phyloP scores from a whole-genome alignment of 2,797 vertebrate genomes.

The Peromyscus nudipes region DNA sequence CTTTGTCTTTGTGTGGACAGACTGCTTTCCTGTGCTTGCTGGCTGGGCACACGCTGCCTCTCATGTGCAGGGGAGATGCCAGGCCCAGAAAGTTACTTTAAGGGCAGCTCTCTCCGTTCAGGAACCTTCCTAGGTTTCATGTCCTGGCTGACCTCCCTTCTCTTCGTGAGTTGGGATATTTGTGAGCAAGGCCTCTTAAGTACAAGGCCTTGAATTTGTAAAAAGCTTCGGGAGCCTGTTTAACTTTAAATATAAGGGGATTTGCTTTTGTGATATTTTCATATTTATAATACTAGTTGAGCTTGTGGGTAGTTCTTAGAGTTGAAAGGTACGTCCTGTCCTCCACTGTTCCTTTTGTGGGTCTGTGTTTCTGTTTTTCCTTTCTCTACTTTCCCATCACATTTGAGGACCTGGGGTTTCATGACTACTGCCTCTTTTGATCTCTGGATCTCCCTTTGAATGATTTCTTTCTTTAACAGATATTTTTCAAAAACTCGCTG shows the following conservation, averaged over 20 bases:
- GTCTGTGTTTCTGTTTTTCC: neutral
- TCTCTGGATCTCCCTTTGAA: neutral
- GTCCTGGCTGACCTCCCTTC: neutral
- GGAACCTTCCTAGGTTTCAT: neutral
- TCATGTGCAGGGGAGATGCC: neutral
- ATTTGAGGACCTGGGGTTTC: neutral
- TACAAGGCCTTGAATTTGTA: neutral
- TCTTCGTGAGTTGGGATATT: neutral
- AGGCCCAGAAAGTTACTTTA: neutral
- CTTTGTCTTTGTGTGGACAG: neutral
- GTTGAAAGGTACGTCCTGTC: neutral
- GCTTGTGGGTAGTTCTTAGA: neutral
- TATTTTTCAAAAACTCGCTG: conserved; percentile 94
- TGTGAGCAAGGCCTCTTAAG: neutral
- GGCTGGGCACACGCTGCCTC: neutral
- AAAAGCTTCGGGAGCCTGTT: neutral
- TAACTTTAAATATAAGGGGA: neutral
- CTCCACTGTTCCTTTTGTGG: neutral
- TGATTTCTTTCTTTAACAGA: conserved; percentile 86
- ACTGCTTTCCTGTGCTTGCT: neutral
- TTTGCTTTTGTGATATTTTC: neutral
- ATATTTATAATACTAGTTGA: neutral
- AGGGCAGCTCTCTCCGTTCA: neutral
- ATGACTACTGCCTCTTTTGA: neutral
- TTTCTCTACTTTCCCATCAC: neutral